phyloP scores from a whole-genome alignment of 1,140 invertebrate species.

The Drosophila ogumai region DNA sequence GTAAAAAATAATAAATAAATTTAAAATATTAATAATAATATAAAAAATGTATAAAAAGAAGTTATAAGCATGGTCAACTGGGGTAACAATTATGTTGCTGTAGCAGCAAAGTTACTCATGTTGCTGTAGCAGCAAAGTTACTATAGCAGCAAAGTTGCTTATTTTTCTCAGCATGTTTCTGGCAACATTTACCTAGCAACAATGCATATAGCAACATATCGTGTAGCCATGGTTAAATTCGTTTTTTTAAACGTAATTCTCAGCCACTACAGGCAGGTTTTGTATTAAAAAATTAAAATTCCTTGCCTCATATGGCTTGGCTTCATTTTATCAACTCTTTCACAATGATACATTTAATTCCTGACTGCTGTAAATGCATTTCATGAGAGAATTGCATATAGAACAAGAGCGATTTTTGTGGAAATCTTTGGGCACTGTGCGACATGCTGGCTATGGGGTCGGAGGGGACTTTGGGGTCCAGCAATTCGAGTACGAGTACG shows the following conservation, averaged over 20 bases:
- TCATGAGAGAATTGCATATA: not conserved
- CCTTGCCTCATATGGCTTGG: not conserved
- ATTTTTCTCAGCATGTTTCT: no score
- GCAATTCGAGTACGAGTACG: slow-evolving; percentile 52
- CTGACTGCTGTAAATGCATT: not conserved
- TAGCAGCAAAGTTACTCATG: no score
- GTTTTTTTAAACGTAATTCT: not conserved
- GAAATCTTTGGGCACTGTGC: slow-evolving; percentile 5
- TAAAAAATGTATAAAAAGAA: no score
- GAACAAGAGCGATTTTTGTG: not conserved
- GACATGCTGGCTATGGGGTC: not conserved
- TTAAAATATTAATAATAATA: no score
- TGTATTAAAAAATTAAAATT: not conserved
- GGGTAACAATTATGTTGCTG: no score
- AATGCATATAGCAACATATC: no score
- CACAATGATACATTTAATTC: not conserved
- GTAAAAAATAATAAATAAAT: no score
- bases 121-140: no score
- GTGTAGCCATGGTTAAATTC: no score
- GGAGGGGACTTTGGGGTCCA: slow-evolving; percentile 19
- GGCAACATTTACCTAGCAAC: no score
- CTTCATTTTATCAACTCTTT: not conserved
- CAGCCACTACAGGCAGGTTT: not conserved
- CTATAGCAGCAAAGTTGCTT: no score
- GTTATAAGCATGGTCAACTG: no score